Evolutionary conservation across 1,140 invertebrate genomes (phyloP), one percentile per base, ranked within the genome.

Genomic region (Cyclina sinensis): DNA sequence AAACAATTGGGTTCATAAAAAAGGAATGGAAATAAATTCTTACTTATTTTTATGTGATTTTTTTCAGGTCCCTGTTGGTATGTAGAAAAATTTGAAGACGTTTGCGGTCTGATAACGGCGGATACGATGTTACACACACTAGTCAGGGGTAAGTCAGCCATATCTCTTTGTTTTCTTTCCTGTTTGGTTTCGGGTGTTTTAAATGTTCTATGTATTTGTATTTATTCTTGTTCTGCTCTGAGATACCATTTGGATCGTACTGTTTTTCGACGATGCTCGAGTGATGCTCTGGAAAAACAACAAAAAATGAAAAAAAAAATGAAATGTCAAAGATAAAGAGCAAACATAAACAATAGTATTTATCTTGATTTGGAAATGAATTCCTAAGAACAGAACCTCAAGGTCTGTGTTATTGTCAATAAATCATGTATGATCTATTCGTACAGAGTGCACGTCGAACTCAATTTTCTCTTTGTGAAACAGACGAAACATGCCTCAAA

Each of bases 61-160:
- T 30, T 70, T 37, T 5, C 88, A 92, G 91, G 91, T 89, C 89
- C 48, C 30, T 92, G 91, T 90, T 87, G 83, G 65, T 74, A 83
- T 16, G 70, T 86, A 16, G 83, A 92, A 43, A 59, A 48, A 0
- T 80, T 87, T 21, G 16, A 79, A 4, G 14, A 79, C 24, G 85
- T 87, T 0, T 87, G 85, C 46, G 32, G 62, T 51, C 76, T 80
- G 30, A 87, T 87, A 30, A 87, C 51, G 27, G 85, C 74, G 1
- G 85, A 87, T 70, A 73, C 74, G 18, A 35, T 80, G 9, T 32
- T 87, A 27, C 85, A 87, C 48, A 87, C 85, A 11, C 39, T 87
- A 37, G 85, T 87, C 54, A 87, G 59, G 79, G 85, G 85, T 80
- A 37, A 48, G 74, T 86, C 0, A n/a, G 43, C 4, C 43, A 4